Evolutionary conservation across 2,797 vertebrate species (phyloP), one percentile per base, ranked within the genome.

Genomic region (Numenius phaeopus): DNA sequence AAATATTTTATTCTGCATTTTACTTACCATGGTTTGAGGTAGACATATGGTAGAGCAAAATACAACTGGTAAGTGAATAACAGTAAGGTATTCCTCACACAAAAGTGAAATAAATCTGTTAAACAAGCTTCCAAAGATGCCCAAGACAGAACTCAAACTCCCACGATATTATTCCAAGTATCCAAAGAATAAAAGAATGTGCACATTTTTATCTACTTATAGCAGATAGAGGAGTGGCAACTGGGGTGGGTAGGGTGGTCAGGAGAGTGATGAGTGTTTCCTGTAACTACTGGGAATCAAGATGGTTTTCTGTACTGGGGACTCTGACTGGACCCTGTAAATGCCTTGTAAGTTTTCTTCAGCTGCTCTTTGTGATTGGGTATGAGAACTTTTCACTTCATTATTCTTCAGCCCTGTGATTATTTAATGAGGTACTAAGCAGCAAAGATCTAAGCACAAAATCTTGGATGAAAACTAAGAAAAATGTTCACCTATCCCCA

Each of bases 231-330:
- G 7, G 17, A 80, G 10, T 50, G 1, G 0, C 11, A 46, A 3
- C 7, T 10, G 7, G 27, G 19, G 7, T 7, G 16, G 7, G 2
- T 5, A 52, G 27, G 14, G 5, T 2, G 2, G 10, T 26, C 40
- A 52, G 8, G 11, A 49, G 22, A 14, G 7, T 27, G 10, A 34
- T 30, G 34, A 40, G 5, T 55, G 13, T 61, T 88, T 88, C 7
- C 13, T 65, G 5, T 39, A 61, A 46, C 13, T 65, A 2, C 2
- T 50, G 4, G 14, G 1, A 67, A 11, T 39, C 0, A 1, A 7
- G 5, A 17, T 64, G 9, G 5, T 39, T 88, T 90, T 32, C 47
- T 30, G 3, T 46, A 58, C 4, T 29, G 23, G 5, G 5, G 5
- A 27, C 10, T 73, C 34, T 81, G 23, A 58, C 18, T 73, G 30